Base-by-base conservation (phyloP, 2,888 invertebrate genomes). In the Amblyjoppa proteus region DNA sequence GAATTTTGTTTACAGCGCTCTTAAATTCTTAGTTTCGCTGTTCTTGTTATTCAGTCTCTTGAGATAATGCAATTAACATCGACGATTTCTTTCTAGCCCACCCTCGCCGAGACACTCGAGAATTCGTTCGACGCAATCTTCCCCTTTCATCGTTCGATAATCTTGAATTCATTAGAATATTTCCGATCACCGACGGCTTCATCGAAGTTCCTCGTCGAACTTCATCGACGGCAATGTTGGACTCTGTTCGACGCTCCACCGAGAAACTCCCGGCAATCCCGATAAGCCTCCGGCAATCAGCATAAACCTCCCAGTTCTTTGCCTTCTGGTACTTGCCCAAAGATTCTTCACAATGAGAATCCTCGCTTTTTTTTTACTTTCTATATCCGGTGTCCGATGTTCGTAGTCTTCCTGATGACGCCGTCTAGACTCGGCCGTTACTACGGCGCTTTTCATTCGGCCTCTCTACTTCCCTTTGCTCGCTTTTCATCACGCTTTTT, bases 301-400 rank as follows among this genome's bases (percentile, higher is more conserved):
- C n/a, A 70, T 66, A 71, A 75, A 79, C 66, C 75, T 51, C 51
- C 34, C 61, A 31, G 20, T 73, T 34, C 56, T 81, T 80, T 76
- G 58, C 73, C 61, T 71, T 16, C 53, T 16, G 61, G 61, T 61
- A 34, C 49, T 61, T 66, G 16, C 7, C 41, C n/a, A 84, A 80
- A 87, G 76, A 28, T 41, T 81, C 83, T 84, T 87, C 84, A 73
- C 64, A 81, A 51, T 45, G 73, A 41, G 70, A 70, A 61, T 76
- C 71, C 66, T 68, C 70, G 34, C 3, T 61, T 66, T 34, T 69
- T 71, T 66, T 66, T 31, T 68, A 64, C n/a, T 6, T 16, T 34
- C 31, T 16, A 45, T 16, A 45, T 82, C 56, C 34, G 45, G 66
- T 74, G 53, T 78, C 66, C 64, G 34, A 51, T 45, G 45, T 71